Conservation (phyloP, 2,888 invertebrate species). For the Drosophila nr. perissopoda region DNA sequence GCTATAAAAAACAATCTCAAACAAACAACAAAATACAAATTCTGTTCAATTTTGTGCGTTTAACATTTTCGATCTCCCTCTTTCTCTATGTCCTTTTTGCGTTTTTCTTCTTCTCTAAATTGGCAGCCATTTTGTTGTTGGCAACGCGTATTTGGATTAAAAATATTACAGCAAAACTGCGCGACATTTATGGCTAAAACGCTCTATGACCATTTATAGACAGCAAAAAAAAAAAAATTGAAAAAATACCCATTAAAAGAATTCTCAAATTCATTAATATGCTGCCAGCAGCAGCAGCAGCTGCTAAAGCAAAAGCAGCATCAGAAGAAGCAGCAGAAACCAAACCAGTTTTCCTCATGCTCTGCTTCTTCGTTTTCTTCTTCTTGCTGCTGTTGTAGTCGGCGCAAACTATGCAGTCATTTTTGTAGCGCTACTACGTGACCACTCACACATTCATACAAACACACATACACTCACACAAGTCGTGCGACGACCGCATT, state of each 20-base stretch:
- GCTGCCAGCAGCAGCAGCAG: conserved; percentile 38
- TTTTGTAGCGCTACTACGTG: conserved; percentile 72
- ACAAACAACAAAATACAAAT: conserved; percentile 30
- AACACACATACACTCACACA: conserved; percentile 22
- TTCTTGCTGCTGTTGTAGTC: conserved; percentile 35
- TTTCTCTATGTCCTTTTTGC: conserved; percentile 26
- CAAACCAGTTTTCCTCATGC: conserved; percentile 54
- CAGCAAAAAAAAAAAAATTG: conserved; percentile 14
- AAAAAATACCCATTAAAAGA: conserved; percentile 62
- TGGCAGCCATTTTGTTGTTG: conserved; percentile 58
- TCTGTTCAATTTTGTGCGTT: conserved; percentile 45
- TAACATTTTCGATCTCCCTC: conserved; percentile 19
- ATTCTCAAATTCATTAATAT: conserved; percentile 67
- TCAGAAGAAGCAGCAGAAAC: conserved; percentile 43
- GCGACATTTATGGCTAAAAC: conserved; percentile 59
- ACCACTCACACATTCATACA: conserved; percentile 54
- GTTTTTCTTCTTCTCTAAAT: conserved; percentile 21
- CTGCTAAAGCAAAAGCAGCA: conserved; percentile 33
- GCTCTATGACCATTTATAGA: conserved; percentile 59
- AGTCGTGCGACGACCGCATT: conserved; percentile 70
- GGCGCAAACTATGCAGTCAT: conserved; percentile 62
- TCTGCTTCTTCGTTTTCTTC: conserved; percentile 20
- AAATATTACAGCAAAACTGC: conserved; percentile 57
- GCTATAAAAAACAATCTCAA: conserved; percentile 10
- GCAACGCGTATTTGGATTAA: conserved; percentile 46